Conservation (phyloP, 2,888 invertebrate species). For the Drosophila ezoana region DNA sequence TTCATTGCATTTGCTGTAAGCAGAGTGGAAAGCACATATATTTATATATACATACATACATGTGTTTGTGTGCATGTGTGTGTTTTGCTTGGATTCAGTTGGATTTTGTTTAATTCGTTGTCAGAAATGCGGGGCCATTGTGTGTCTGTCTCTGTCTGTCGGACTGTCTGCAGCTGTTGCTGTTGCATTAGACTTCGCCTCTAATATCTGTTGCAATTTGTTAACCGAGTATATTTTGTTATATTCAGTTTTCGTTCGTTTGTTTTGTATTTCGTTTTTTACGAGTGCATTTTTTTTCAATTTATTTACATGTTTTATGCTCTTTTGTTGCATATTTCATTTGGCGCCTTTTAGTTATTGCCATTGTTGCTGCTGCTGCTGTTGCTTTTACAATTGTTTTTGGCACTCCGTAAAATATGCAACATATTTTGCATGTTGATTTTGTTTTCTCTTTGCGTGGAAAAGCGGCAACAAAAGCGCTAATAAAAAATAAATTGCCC, state of each 20-base stretch:
- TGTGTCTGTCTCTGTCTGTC: conserved; percentile 21
- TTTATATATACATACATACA: conserved; percentile 4
- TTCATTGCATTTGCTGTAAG: conserved; percentile 63
- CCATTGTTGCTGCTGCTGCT: conserved; percentile 45
- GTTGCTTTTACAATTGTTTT: conserved; percentile 47
- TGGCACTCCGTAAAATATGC: conserved; percentile 71
- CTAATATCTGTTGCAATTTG: conserved; percentile 77
- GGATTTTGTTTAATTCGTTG: conserved; percentile 73
- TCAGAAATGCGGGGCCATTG: conserved; percentile 65
- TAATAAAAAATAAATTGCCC: conserved; percentile 78
- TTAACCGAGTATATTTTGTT: conserved; percentile 64
- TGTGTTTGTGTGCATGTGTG: conserved; percentile 11
- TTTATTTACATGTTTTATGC: conserved; percentile 71
- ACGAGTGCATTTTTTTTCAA: conserved; percentile 57
- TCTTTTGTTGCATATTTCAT: conserved; percentile 80
- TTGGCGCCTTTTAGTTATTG: conserved; percentile 74
- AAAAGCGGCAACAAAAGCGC: conserved; percentile 61
- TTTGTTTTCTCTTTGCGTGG: conserved; percentile 53
- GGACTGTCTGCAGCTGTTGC: conserved; percentile 17
- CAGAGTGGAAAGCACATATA: conserved; percentile 24
- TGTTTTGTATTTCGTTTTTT: conserved; percentile 18
- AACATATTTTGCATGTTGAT: conserved; percentile 76
- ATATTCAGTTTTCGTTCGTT: conserved; percentile 18
- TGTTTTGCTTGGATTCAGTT: conserved; percentile 35
- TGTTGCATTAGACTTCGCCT: conserved; percentile 73